These are phyloP conservation scores for Falco concolor DNA, from an alignment of 2,797 vertebrate species.

Conservation along the genomic window DNA sequence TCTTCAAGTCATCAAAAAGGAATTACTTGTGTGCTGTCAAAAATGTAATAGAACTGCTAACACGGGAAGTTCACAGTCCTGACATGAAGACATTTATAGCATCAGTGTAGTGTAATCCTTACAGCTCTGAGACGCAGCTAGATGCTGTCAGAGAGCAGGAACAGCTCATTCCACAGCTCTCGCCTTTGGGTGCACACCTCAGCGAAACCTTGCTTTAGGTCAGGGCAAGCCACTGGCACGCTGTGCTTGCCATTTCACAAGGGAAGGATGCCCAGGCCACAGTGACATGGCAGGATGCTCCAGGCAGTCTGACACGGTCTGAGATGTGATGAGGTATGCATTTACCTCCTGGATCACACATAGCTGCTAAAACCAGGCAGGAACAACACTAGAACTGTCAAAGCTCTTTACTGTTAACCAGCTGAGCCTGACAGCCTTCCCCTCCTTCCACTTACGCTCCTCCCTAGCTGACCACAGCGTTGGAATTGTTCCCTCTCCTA, in stretches of 20 bases:
- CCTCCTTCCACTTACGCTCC: background rate
- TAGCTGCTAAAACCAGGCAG: background rate
- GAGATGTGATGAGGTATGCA: background rate
- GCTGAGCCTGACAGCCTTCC: background rate
- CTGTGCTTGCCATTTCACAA: background rate
- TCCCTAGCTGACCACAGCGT: background rate
- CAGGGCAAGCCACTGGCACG: background rate
- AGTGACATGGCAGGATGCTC: background rate
- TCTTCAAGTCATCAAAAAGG: background rate
- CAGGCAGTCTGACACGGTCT: background rate
- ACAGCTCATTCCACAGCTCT: background rate
- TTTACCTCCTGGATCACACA: background rate
- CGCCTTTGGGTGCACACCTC: background rate
- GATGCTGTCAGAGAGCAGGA: background rate
- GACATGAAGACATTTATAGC: background rate
- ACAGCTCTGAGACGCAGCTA: background rate
- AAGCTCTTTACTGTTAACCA: background rate
- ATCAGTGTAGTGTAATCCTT: background rate
- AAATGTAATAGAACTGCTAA: background rate
- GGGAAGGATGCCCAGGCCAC: background rate
- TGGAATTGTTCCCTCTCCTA: background rate
- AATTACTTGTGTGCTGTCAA: background rate
- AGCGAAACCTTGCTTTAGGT: background rate
- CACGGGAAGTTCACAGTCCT: rapidly evolving
- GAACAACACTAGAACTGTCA: background rate